Evolutionary conservation across 2,113 vertebrate genomes (phyloP).

Genomic region (Dromaius novaehollandiae): DNA sequence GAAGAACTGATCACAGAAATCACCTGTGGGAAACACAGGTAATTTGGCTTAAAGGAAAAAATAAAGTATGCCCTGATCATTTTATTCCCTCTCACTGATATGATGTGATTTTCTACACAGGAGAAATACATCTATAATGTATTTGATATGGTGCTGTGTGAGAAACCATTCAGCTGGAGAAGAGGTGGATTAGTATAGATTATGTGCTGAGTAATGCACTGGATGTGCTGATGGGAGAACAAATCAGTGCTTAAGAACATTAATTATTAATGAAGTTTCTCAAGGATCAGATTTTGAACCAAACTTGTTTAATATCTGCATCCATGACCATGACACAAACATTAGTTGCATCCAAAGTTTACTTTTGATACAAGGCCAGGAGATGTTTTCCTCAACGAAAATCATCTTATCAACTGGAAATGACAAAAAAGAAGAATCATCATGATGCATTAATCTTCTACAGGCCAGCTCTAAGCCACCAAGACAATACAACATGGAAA

Average conservation of each 20-base stretch:
- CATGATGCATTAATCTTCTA: neutral
- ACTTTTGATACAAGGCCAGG: neutral
- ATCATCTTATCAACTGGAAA: neutral
- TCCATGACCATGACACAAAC: neutral
- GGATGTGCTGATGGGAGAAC: neutral
- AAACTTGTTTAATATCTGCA: neutral
- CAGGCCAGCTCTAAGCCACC: neutral
- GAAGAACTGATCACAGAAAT: conserved; percentile 23
- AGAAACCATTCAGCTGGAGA: neutral
- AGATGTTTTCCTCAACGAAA: neutral
- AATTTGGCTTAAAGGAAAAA: conserved; percentile 38
- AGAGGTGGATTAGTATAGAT: neutral
- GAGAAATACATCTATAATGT: neutral
- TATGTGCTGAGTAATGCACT: neutral
- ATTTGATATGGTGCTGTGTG: neutral
- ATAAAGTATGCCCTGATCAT: neutral
- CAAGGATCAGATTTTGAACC: neutral
- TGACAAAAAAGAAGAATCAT: neutral
- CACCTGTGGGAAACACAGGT: neutral
- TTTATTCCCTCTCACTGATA: neutral
- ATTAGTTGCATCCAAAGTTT: neutral
- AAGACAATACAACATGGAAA: neutral
- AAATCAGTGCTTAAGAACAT: neutral
- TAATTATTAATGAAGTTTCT: neutral
- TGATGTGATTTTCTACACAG: conserved; percentile 28